Percentiles rank a stretch among this genome's conserved stretches.
Conservation (phyloP, 1,140 invertebrate species). For the Muscidifurax raptorellus region DNA sequence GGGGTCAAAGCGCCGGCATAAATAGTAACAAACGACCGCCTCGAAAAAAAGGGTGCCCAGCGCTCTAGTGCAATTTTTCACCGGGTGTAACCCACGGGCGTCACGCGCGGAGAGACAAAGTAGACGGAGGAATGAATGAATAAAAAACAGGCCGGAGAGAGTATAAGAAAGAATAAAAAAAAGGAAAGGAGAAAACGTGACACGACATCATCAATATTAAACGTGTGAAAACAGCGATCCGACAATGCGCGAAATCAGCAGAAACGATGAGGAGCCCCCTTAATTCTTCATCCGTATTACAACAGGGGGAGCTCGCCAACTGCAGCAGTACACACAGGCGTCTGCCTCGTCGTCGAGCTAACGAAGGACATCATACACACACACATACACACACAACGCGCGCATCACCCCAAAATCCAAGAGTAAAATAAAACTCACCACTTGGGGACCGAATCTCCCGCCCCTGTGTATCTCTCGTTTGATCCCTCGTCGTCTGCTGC, state of each 20-base stretch:
- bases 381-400: no score
- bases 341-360: background rate
- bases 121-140: slow-evolving; percentile 1
- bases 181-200: background rate
- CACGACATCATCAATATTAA: slow-evolving; percentile 46
- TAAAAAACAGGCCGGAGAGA: background rate
- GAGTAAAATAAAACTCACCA: slow-evolving; percentile 44
- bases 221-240: slow-evolving; percentile 29
- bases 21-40: background rate
- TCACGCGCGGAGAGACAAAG: background rate
- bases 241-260: slow-evolving; percentile 45
- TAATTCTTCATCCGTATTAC: background rate
- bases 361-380: slow-evolving; percentile 1
- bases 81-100: background rate
- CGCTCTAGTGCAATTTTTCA: background rate
- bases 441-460: slow-evolving; percentile 31
- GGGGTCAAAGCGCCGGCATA: background rate
- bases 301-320: background rate
- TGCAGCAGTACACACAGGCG: background rate
- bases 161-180: background rate
- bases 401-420: slow-evolving; percentile 38
- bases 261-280: background rate
- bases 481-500: slow-evolving; percentile 2
- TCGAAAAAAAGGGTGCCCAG: background rate
- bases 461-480: background rate